A percentile compares a stretch with the other conserved stretches of the same genome.
phyloP scores from a whole-genome alignment of 2,888 invertebrate species.

The Thera obeliscata region DNA sequence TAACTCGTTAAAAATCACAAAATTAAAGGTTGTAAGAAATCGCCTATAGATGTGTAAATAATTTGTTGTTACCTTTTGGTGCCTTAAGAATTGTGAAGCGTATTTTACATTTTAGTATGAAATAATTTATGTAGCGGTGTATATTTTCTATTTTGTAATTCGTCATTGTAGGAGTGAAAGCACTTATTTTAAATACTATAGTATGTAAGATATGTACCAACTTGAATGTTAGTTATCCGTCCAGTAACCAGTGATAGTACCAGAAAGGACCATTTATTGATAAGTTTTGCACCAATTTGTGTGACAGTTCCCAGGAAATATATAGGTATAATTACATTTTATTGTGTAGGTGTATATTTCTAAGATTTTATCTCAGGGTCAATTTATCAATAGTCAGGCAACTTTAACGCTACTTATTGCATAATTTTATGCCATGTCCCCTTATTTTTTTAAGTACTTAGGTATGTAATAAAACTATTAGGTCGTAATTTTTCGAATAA shows the following conservation, averaged over 20 bases:
- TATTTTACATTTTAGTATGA: slow-evolving; percentile 32
- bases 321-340: neutral
- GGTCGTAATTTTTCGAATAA: neutral
- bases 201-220: slow-evolving; percentile 27
- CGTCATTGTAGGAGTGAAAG: slow-evolving; percentile 3
- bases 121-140: slow-evolving; percentile 19
- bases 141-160: slow-evolving; percentile 27
- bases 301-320: slow-evolving; percentile 36
- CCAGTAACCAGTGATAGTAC: slow-evolving; percentile 47
- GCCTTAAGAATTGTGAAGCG: slow-evolving; percentile 52
- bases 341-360: slow-evolving; percentile 35
- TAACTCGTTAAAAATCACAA: slow-evolving; percentile 34
- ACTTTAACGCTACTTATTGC: neutral
- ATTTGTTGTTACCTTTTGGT: slow-evolving; percentile 59
- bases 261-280: slow-evolving; percentile 32
- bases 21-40: slow-evolving; percentile 41
- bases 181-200: slow-evolving; percentile 22
- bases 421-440: neutral
- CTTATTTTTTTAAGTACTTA: neutral
- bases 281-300: slow-evolving; percentile 37
- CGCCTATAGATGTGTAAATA: slow-evolving; percentile 48
- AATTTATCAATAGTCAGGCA: slow-evolving; percentile 15
- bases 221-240: slow-evolving; percentile 41
- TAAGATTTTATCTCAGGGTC: slow-evolving; percentile 17
- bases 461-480: no score